Percentiles rank a stretch among this genome's conserved stretches.
Conservation (phyloP, 1,140 invertebrate genomes). For the Diploscapter pachys region DNA sequence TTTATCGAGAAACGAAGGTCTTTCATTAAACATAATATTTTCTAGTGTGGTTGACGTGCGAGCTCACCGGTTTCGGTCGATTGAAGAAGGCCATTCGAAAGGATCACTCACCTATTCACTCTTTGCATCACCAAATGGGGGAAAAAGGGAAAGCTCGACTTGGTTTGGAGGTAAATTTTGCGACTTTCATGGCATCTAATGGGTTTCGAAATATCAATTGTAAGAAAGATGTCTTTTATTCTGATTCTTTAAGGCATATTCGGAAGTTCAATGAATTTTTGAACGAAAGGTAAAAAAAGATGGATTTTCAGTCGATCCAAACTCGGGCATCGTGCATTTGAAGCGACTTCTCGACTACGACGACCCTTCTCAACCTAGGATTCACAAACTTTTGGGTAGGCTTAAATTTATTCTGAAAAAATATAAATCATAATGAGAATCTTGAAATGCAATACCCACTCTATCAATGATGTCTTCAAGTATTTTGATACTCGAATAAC, state of each 20-base stretch:
- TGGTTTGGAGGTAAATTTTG: conserved; percentile 9
- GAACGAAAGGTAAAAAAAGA: conserved; percentile 4
- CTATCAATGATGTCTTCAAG: not conserved
- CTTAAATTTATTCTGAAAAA: not conserved
- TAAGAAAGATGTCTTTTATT: conserved; percentile 20
- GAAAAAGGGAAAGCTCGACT: conserved; percentile 5
- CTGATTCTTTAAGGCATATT: not conserved
- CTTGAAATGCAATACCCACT: conserved; percentile 2
- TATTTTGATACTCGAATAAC: not conserved
- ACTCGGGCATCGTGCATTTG: conserved; percentile 43
- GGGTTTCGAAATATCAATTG: conserved; percentile 17
- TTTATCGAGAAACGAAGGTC: not conserved
- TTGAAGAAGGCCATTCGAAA: conserved; percentile 40
- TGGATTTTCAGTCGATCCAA: conserved; percentile 44
- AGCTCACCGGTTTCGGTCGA: conserved; percentile 41
- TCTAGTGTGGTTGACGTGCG: conserved; percentile 50
- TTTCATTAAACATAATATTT: not conserved
- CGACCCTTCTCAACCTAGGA: conserved; percentile 44
- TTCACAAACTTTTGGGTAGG: conserved; percentile 46
- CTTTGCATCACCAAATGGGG: not conserved
- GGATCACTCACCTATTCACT: conserved; percentile 28
- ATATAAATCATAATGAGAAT: conserved; percentile 11
- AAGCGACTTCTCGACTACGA: conserved; percentile 46
- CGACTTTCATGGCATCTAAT: not conserved
- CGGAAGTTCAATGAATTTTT: no score